A percentile compares a stretch with the other conserved stretches of the same genome.
Evolutionary conservation across 92 coral and sea anemone genomes (phyloP).

Genomic region (Palythoa grandis): DNA sequence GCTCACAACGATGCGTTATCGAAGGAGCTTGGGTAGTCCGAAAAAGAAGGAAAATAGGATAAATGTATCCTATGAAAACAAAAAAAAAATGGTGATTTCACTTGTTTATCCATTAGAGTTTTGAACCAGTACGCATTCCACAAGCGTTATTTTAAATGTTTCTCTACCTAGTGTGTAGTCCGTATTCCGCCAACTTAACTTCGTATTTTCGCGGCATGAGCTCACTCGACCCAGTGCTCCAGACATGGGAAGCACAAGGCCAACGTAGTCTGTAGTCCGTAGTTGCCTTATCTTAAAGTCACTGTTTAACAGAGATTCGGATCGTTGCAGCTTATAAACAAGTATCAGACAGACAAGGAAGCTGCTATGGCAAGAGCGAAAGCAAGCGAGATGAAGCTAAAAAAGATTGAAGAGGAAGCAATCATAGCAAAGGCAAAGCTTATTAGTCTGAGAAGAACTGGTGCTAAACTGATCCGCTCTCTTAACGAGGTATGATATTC

Average conservation of each 20-base stretch:
- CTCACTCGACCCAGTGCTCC: no score
- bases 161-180: no score
- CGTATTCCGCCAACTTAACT: no score
- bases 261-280: background rate
- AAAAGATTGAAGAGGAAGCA: slow-evolving; percentile 39
- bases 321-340: slow-evolving; percentile 47
- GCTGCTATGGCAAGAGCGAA: slow-evolving; percentile 47
- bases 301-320: background rate
- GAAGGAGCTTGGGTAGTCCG: no score
- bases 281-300: background rate
- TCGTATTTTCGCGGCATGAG: no score
- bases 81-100: no score
- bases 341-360: slow-evolving; percentile 37
- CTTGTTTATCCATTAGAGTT: no score
- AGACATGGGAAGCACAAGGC: background rate
- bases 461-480: slow-evolving; percentile 73
- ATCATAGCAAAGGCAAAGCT: slow-evolving; percentile 49
- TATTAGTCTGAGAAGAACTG: slow-evolving; percentile 70
- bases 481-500: slow-evolving; percentile 76
- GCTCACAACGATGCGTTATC: no score
- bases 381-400: slow-evolving; percentile 49
- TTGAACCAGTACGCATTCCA: no score
- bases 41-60: no score
- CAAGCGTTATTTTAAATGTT: no score
- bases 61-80: no score